Base-by-base conservation (phyloP, 2,888 invertebrate species). In the Drosophila leonis region DNA sequence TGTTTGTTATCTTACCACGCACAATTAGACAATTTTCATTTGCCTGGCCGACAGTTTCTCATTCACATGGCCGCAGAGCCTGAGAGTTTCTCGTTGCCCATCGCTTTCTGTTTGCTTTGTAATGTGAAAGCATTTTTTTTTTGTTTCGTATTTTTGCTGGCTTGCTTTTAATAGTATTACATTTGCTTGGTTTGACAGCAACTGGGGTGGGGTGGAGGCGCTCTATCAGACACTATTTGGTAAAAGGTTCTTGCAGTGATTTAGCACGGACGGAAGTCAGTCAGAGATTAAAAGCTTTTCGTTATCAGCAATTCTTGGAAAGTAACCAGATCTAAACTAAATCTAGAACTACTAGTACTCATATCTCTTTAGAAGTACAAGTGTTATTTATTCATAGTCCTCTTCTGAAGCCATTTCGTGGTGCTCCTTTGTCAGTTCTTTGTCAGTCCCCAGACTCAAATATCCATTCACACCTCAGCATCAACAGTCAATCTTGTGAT, bases 1-100 rank as follows among this genome's bases (percentile, higher is more conserved):
- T 82, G 84, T 83, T 87, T 87, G 87, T 87, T 87, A 87, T 87
- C 88, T 87, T 87, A 75, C 81, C 84, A 85, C 88, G 89, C 88
- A 87, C 87, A 88, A 87, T 87, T 87, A 87, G 84, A 87, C 87
- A 87, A 87, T 87, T 87, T 88, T 76, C 77, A 83, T 88, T 78
- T 60, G 64, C 37, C 37, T 56, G 63, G 72, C 67, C 75, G 65
- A 70, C 72, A 67, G 66, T 82, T 69, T 66, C 73, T 65, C 69
- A 72, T 65, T 75, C 63, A 55, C 75, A 72, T 69, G 64, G 48
- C 55, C 48, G 20, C 27, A 44, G 56, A 55, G 75, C 75, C 72
- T 84, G 79, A 66, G 82, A 83, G 49, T 78, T 78, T 85, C 73
- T 48, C 18, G 49, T 10, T 24, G 33, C 27, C 46, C 27, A 12